phyloP scores from a whole-genome alignment of 2,113 vertebrate species.

The Brachypodius melanocephalos region DNA sequence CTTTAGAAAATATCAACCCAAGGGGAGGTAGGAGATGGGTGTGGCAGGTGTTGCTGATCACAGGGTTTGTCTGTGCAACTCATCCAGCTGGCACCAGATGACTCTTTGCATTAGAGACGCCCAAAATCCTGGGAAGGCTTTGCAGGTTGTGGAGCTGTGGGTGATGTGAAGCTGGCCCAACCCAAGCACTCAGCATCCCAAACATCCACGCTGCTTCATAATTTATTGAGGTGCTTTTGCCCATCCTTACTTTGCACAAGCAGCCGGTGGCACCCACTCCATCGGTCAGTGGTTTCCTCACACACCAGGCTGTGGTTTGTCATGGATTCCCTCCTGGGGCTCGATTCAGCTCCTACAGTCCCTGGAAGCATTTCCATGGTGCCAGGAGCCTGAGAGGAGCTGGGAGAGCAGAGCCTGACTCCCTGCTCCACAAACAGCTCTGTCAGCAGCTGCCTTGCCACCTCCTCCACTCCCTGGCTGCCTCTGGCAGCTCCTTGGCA shows the following conservation, averaged over 20 bases:
- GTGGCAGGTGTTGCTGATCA: background rate
- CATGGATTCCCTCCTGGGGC: background rate
- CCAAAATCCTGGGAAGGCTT: background rate
- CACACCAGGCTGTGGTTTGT: background rate
- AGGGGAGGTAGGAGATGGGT: background rate
- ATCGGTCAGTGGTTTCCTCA: background rate
- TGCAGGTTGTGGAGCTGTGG: background rate
- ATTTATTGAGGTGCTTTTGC: background rate
- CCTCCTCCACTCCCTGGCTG: background rate
- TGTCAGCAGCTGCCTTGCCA: rapidly evolving
- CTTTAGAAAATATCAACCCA: background rate
- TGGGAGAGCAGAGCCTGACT: background rate
- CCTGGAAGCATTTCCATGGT: background rate
- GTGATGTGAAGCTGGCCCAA: background rate
- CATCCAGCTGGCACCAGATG: background rate
- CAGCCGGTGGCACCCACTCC: background rate
- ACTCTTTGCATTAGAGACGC: background rate
- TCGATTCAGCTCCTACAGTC: rapidly evolving
- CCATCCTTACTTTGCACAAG: background rate
- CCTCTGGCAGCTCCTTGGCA: background rate
- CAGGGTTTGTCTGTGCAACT: background rate
- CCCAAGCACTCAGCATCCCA: background rate
- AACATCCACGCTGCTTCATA: background rate
- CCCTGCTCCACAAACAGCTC: background rate
- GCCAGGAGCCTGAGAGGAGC: background rate